Evolutionary conservation across 2,113 vertebrate species (phyloP).

Genomic region (Aepyceros melampus): DNA sequence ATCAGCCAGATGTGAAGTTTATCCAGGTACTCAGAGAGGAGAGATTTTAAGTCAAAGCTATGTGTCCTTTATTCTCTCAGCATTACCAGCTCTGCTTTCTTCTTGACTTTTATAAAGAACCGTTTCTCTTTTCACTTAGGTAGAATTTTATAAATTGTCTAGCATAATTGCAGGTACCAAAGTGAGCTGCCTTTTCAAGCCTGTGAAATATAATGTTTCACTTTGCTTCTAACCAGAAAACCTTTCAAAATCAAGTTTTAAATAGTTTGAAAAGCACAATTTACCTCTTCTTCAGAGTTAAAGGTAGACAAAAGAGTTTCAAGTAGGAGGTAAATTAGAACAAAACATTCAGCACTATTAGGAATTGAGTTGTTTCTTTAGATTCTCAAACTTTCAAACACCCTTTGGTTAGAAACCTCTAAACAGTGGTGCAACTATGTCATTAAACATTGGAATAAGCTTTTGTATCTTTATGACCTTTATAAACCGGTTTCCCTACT

Average conservation of each 20-base stretch:
- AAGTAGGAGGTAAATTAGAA: not conserved
- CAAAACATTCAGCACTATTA: not conserved
- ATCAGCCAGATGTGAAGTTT: constrained; percentile 89
- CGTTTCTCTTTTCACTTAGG: constrained; percentile 28
- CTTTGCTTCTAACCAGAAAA: constrained; percentile 22
- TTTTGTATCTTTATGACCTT: not conserved
- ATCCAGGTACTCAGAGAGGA: constrained; percentile 87
- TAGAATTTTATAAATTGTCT: constrained; percentile 41
- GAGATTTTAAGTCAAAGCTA: not conserved
- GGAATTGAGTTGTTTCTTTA: not conserved
- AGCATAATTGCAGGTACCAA: constrained; percentile 29
- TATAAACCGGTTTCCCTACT: not conserved
- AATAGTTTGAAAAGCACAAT: constrained; percentile 22
- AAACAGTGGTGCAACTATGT: not conserved
- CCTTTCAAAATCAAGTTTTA: constrained; percentile 33
- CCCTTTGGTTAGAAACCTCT: constrained; percentile 7
- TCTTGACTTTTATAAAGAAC: constrained; percentile 21
- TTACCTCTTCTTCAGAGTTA: constrained; percentile 16
- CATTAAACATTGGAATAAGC: not conserved
- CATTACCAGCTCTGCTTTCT: not conserved
- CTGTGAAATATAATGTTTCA: not conserved
- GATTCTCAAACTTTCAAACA: not conserved
- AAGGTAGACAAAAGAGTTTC: constrained; percentile 24
- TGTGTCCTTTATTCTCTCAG: not conserved
- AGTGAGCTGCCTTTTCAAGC: constrained; percentile 6